A percentile compares a stretch with the other conserved stretches of the same genome.
Evolutionary conservation across 2,888 invertebrate genomes (phyloP).

Genomic region (Drosophila borborema): DNA sequence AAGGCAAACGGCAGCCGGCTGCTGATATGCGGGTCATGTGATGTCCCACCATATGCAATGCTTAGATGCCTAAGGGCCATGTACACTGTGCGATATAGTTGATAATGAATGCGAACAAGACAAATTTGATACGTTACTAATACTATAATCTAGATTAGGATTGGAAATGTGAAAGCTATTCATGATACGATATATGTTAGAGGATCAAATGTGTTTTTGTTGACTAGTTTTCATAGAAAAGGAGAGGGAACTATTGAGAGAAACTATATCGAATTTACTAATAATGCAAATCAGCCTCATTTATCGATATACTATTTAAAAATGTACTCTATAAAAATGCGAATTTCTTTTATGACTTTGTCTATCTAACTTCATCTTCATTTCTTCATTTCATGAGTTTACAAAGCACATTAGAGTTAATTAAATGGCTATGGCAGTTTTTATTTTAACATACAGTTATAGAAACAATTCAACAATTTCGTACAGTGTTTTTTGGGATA

Average conservation of each 20-base stretch:
- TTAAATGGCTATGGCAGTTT: not conserved
- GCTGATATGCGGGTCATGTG: conserved; percentile 75
- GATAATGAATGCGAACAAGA: no score
- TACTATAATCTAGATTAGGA: no score
- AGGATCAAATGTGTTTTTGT: no score
- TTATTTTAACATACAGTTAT: not conserved
- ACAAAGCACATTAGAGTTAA: not conserved
- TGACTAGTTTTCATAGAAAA: no score
- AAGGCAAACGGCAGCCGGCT: conserved; percentile 73
- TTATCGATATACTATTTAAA: not conserved
- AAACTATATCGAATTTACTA: no score
- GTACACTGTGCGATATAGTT: conserved; percentile 40
- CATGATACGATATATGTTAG: no score
- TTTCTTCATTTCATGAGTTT: no score
- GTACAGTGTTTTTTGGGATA: conserved; percentile 47
- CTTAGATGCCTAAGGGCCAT: conserved; percentile 18
- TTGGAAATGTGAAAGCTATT: no score
- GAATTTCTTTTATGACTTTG: not conserved
- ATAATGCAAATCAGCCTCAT: no score
- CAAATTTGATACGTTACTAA: no score
- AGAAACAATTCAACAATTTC: conserved; percentile 16
- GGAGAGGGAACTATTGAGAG: no score
- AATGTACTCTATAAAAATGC: not conserved
- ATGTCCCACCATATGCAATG: conserved; percentile 58
- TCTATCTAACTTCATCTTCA: not conserved